These are phyloP conservation scores for Acromyrmex echinatior DNA, from an alignment of 1,140 invertebrate species.

Conservation along the genomic window DNA sequence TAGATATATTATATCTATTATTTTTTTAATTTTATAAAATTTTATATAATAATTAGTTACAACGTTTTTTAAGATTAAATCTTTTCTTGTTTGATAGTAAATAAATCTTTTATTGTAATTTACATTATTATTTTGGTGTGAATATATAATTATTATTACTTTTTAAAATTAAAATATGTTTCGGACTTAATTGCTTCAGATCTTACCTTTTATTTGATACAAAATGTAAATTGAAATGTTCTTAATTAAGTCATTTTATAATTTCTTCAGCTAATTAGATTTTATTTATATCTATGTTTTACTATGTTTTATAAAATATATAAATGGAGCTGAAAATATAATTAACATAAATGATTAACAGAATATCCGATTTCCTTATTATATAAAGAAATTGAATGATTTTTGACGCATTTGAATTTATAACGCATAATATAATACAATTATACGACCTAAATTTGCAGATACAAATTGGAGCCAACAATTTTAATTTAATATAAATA, in stretches of 20 bases:
- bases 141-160: neutral
- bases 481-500: neutral
- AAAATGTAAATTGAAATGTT: neutral
- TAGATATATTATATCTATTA: neutral
- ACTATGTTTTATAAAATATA: neutral
- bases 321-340: slow-evolving; percentile 20
- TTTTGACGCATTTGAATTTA: neutral
- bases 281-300: neutral
- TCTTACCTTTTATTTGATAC: neutral
- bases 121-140: neutral
- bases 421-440: neutral
- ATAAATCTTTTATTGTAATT: neutral
- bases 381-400: neutral
- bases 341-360: neutral
- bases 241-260: neutral
- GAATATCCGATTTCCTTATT: neutral
- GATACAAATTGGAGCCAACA: neutral
- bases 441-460: neutral
- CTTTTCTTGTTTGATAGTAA: neutral
- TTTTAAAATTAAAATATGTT: neutral
- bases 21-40: neutral
- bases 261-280: slow-evolving; percentile 10
- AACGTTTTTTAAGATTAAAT: neutral
- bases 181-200: neutral
- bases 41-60: neutral